Evolutionary conservation across 1,140 invertebrate genomes (phyloP), one percentile per base, ranked within the genome.

Genomic region (Tetramorium simillimum): DNA sequence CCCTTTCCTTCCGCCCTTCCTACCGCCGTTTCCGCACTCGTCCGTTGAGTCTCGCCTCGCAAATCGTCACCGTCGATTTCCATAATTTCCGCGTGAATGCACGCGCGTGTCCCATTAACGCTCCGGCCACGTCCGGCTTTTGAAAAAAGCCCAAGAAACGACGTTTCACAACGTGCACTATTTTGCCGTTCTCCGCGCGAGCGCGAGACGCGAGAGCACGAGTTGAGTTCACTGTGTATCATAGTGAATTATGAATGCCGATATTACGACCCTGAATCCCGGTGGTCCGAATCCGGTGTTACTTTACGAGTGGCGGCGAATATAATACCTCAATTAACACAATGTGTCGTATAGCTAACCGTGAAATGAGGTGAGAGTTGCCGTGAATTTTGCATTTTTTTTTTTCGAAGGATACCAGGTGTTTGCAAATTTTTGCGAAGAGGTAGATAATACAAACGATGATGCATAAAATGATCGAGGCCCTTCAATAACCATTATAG

Each of bases 61-160:
- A 76, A 77, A 87, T 89, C 86, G 86, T 88, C 86, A 77, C 65
- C 85, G 87, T 69, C 70, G 43, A 90, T 90, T 90, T 90, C 81
- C 88, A 88, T 90, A 90, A 90, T 89, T 88, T 87, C 89, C 86
- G 86, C 86, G 88, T 62, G 86, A 90, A 75, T 87, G 89, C 80
- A 82, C 73, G 88, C 88, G 89, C 86, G 86, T 86, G 88, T 75
- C 80, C 86, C 88, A 89, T 90, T 90, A 89, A 89, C 88, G 78
- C n/a, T 56, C 2, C 51, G 12, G 63, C 33, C 60, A 82, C 72
- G 85, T 75, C 78, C 62, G 85, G 78, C 85, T 84, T 89, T 90
- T 82, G 58, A 87, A 82, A 89, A 75, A 82, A 67, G 58, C 85
- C 72, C 33, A 87, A 87, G 78, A 69, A 85, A 89, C 84, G 56